Percentiles rank a stretch among this genome's conserved stretches.
Evolutionary conservation across 2,113 vertebrate genomes (phyloP).

Genomic region (Malurus melanocephalus): DNA sequence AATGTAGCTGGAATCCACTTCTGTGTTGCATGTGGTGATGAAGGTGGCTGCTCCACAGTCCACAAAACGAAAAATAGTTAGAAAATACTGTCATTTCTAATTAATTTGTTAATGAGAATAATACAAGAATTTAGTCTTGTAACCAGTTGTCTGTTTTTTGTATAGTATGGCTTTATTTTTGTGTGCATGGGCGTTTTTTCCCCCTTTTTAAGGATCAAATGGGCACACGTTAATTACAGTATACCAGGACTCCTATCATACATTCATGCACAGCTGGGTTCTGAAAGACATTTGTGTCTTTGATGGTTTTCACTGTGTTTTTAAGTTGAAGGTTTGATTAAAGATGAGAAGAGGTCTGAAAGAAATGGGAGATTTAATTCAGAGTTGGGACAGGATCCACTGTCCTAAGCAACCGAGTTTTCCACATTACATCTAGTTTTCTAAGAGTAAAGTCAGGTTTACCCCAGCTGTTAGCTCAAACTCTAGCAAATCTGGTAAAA

Average conservation of each 20-base stretch:
- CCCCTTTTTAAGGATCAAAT: not conserved
- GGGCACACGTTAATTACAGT: not conserved
- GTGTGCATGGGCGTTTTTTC: rapidly evolving
- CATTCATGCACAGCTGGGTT: not conserved
- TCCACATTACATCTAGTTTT: not conserved
- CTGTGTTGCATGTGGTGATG: rapidly evolving
- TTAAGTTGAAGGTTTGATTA: not conserved
- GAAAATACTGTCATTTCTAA: not conserved
- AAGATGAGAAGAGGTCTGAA: not conserved
- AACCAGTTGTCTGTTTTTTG: not conserved
- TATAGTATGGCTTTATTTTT: not conserved
- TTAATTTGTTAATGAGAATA: not conserved
- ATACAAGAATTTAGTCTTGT: not conserved
- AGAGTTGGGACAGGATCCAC: not conserved
- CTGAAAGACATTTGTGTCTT: not conserved
- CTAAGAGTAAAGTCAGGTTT: not conserved
- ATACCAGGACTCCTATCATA: not conserved
- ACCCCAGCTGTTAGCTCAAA: not conserved
- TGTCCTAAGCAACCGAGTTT: not conserved
- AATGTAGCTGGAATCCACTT: not conserved
- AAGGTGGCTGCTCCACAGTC: not conserved
- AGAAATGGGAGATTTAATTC: not conserved
- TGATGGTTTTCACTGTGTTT: not conserved
- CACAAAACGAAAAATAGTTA: not conserved
- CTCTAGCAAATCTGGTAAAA: not conserved